These are phyloP conservation scores for Ictalurus punctatus DNA, from an alignment of 2,113 vertebrate species.

Conservation along the genomic window DNA sequence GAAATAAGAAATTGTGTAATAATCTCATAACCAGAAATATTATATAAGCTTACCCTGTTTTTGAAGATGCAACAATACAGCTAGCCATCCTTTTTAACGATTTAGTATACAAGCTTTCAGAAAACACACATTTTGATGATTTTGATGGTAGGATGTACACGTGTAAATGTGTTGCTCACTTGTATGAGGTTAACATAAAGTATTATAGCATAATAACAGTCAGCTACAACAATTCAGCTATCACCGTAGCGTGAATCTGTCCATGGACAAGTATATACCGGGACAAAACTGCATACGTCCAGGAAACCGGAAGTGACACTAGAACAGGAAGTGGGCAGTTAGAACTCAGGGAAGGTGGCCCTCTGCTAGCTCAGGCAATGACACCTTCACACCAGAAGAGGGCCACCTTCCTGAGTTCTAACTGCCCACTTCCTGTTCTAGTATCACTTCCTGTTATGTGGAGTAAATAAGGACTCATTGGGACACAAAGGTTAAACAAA, in stretches of 20 bases:
- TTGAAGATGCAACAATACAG: background rate
- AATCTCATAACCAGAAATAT: background rate
- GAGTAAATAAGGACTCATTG: background rate
- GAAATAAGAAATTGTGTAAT: background rate
- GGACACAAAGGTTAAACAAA: background rate
- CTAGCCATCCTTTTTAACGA: background rate
- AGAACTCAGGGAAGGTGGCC: background rate
- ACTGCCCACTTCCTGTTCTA: background rate
- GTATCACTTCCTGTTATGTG: background rate
- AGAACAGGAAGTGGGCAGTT: background rate
- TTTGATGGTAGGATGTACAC: too few relatives aligned
- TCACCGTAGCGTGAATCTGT: too few relatives aligned
- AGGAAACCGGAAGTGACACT: background rate
- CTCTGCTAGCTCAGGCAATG: background rate
- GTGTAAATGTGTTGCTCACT: too few relatives aligned
- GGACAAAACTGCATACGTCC: too few relatives aligned
- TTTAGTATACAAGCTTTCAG: background rate
- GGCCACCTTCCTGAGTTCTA: background rate
- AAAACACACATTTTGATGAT: too few relatives aligned
- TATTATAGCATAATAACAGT: too few relatives aligned
- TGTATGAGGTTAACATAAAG: too few relatives aligned
- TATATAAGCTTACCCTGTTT: background rate
- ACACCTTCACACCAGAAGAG: background rate
- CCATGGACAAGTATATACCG: too few relatives aligned
- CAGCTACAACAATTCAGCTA: too few relatives aligned